Base-by-base conservation (phyloP, 1,140 invertebrate species). In the Schmidtea mediterranea region DNA sequence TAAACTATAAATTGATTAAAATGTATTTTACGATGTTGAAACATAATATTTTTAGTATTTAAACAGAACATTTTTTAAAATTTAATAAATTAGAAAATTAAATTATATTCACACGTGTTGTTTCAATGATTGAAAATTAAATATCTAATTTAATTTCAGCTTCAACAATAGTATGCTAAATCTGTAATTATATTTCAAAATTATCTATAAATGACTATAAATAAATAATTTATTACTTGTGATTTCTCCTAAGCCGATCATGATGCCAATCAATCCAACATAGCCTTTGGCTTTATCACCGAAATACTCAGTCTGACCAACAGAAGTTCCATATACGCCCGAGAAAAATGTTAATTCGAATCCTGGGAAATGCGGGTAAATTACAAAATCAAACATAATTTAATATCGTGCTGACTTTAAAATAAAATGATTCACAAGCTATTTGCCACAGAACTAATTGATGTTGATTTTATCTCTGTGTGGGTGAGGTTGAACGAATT, bases 341-440 rank as follows among this genome's bases (percentile, higher is more conserved):
- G 80, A 84, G 66, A 80, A 89, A 70, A 92, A 94, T 0, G 82
- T 83, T 26, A 89, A 63, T 52, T 83, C 81, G 21, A 92, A 62
- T 41, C 87, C 87, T 80, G 62, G 37, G 26, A 32, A 32, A 32
- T 32, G 26, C 26, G 26, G 26, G 26, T 32, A 32, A 32, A 32
- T 32, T 32, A 32, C 26, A 66, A 70, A 51, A 53, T 59, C 49
- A 53, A 55, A 52, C 52, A 49, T 48, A 46, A 43, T 52, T 43
- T 13, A 53, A 45, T 46, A 47, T 43, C 21, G 10, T 21, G 23
- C 1, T 26, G 13, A 21, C 16, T 46, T 46, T 15, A 18, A 22
- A 36, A 36, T 15, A 18, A 36, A 46, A 46, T 22, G 45, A 15
- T 36, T 16, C 21, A 16, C 23, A 16, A 18, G 15, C 21, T 48